These are phyloP conservation scores for Tachyglossus aculeatus DNA, from an alignment of 2,797 vertebrate genomes.

Conservation along the genomic window DNA sequence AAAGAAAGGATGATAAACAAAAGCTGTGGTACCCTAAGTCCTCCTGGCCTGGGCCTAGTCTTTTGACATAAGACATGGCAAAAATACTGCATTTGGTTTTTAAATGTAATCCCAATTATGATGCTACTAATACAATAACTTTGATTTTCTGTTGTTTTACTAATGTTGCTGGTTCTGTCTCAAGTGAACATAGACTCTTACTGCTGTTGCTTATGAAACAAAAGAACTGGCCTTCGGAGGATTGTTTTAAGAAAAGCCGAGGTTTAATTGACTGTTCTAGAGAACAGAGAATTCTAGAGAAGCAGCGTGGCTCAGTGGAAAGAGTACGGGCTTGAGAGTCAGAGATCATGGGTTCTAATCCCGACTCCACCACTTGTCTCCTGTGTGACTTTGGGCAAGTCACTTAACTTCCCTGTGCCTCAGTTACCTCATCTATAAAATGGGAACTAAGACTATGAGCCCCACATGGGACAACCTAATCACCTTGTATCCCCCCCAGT, in stretches of 20 bases:
- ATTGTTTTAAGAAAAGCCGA: constrained; percentile 54
- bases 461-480: too few relatives aligned
- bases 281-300: constrained; percentile 35
- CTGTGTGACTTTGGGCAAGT: too few relatives aligned
- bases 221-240: constrained; percentile 40
- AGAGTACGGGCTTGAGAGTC: too few relatives aligned
- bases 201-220: constrained; percentile 15
- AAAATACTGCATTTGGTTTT: constrained; percentile 9
- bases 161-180: constrained; percentile 40
- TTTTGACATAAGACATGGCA: constrained; percentile 23
- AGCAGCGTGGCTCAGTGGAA: too few relatives aligned
- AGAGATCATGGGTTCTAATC: too few relatives aligned
- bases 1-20: constrained; percentile 44
- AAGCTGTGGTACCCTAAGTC: constrained; percentile 9
- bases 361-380: too few relatives aligned
- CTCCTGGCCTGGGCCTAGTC: constrained; percentile 10
- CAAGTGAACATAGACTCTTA: constrained; percentile 9
- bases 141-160: constrained; percentile 37
- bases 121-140: constrained; percentile 21
- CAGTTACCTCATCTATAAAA: too few relatives aligned
- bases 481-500: too few relatives aligned
- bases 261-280: background rate
- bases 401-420: too few relatives aligned
- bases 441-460: too few relatives aligned
- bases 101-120: constrained; percentile 24